Evolutionary conservation across 2,888 invertebrate genomes (phyloP), one percentile per base, ranked within the genome.

Genomic region (Drosophila falleni): DNA sequence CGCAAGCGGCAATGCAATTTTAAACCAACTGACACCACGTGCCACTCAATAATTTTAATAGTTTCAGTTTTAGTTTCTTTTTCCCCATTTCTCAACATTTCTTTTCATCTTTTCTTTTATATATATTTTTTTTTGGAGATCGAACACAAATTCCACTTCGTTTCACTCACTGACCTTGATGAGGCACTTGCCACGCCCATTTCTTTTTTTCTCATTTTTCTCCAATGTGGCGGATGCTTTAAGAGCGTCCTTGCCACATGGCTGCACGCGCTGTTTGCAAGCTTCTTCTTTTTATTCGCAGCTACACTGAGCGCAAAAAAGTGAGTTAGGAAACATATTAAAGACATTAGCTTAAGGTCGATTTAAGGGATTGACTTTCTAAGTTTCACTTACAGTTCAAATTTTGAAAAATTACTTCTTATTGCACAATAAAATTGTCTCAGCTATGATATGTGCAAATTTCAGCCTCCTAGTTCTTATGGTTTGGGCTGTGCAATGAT

Each of bases 221-320:
- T 23, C 39, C 47, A 47, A 49, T 65, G 51, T 49, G 50, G 60
- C 64, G 46, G 41, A 29, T 55, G 51, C 60, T 68, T 66, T 58
- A 63, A 55, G 53, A 35, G 70, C 58, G 70, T 62, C 76, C 73
- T 81, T 81, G 86, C 68, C 83, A 63, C 80, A 44, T 76, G 60
- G 64, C 26, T 86, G 80, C 67, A 63, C 67, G 55, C 65, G 56
- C 58, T 42, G 31, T 56, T 58, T 13, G 16, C 15, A 2, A 55
- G 13, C 37, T 49, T 41, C 50, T 42, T 53, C 53, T 50, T 58
- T 35, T 29, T 54, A 13, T 67, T 61, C 41, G 62, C 46, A 33
- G 56, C 62, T 64, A 60, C 78, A 78, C 59, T 49, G 55, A 49
- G 33, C 19, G 41, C 26, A 33, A 60, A 39, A 16, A 11, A 15